Percentiles rank a stretch among this genome's conserved stretches.
These are phyloP conservation scores for Acanthaster planci DNA, from an alignment of 35 echinoderm and acorn worm species.

Conservation along the genomic window DNA sequence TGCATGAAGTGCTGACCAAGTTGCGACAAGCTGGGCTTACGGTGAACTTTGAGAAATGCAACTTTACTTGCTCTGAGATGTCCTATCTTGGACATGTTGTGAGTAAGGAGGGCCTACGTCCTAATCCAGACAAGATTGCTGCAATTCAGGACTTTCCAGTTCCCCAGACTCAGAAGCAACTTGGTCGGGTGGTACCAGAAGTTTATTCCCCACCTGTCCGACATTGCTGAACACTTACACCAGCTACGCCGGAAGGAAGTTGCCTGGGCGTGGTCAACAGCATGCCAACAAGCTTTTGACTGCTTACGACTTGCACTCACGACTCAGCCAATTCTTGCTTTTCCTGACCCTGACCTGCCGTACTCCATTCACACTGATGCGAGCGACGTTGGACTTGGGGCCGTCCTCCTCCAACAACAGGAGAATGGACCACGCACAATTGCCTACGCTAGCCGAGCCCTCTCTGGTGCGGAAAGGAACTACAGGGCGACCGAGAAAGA, in stretches of 20 bases:
- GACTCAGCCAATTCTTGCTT: background rate
- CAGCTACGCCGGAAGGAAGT: conserved; percentile 5
- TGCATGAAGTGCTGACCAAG: too few relatives aligned
- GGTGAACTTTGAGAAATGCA: too few relatives aligned
- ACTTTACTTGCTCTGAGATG: background rate
- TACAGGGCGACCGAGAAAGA: too few relatives aligned
- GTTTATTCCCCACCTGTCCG: conserved; percentile 20
- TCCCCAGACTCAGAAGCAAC: too few relatives aligned
- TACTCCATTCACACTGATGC: conserved; percentile 51
- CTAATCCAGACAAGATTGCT: background rate
- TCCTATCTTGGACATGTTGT: conserved; percentile 25
- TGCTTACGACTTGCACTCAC: conserved; percentile 7
- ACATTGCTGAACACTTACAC: conserved; percentile 19
- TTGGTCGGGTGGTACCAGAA: conserved; percentile 34
- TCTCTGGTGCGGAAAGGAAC: background rate
- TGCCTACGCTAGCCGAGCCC: conserved; percentile 15
- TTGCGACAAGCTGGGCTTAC: conserved; percentile 28
- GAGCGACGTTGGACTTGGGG: background rate
- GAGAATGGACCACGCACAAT: conserved; percentile 13
- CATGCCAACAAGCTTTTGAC: too few relatives aligned
- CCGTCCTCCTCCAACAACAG: too few relatives aligned
- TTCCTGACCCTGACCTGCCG: conserved; percentile 18
- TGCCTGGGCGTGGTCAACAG: background rate
- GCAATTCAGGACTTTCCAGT: too few relatives aligned
- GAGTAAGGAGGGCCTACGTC: background rate